Conservation (phyloP, 2,888 invertebrate genomes). For the Aethes cnicana region DNA sequence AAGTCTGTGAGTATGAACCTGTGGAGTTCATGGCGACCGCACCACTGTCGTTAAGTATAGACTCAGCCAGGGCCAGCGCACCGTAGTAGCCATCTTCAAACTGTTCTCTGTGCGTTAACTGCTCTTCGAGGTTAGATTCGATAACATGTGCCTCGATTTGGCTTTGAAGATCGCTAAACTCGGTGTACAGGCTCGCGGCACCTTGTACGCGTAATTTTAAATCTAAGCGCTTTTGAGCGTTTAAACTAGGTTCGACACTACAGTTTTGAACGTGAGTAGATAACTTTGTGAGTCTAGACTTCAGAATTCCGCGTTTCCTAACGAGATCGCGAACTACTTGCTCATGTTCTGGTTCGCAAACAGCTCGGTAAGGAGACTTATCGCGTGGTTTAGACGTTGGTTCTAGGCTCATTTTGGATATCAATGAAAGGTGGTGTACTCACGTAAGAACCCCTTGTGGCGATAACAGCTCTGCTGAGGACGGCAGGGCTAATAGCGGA, state of each 20-base stretch:
- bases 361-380: too few relatives aligned
- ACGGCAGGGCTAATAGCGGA: too few relatives aligned
- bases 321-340: too few relatives aligned
- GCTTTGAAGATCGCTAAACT: not conserved
- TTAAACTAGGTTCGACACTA: not conserved
- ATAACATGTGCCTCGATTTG: not conserved
- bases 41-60: not conserved
- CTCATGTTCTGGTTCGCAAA: too few relatives aligned
- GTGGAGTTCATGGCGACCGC: not conserved
- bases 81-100: not conserved
- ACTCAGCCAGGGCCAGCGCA: not conserved
- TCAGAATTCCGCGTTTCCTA: too few relatives aligned
- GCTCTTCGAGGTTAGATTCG: not conserved
- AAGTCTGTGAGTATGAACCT: too few relatives aligned
- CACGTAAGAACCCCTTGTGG: too few relatives aligned
- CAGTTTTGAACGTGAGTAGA: not conserved
- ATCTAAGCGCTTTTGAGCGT: not conserved
- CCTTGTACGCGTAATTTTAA: not conserved
- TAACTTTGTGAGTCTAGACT: not conserved
- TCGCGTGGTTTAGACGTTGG: too few relatives aligned
- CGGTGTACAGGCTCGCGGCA: not conserved
- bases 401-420: too few relatives aligned
- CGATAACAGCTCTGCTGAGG: too few relatives aligned
- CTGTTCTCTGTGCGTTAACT: not conserved
- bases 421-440: too few relatives aligned